phyloP scores from a whole-genome alignment of 1,140 invertebrate genomes.

The Eriosoma lanigerum region DNA sequence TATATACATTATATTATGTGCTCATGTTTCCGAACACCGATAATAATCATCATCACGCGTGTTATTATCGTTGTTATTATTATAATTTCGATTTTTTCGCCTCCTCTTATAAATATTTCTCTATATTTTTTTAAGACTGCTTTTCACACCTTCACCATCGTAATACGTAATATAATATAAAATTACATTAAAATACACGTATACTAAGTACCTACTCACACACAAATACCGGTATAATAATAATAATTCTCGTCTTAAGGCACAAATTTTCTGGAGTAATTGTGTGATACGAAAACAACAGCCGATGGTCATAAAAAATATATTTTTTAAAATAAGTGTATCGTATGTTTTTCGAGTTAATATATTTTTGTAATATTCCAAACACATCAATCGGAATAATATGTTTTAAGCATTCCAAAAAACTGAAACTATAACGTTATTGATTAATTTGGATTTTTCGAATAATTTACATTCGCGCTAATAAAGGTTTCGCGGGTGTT shows the following conservation, averaged over 20 bases:
- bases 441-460: too few relatives aligned
- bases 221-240: background rate
- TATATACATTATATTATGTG: too few relatives aligned
- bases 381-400: too few relatives aligned
- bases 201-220: background rate
- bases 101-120: background rate
- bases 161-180: background rate
- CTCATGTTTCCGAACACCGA: background rate
- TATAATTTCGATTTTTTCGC: background rate
- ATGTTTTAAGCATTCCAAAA: too few relatives aligned
- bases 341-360: too few relatives aligned
- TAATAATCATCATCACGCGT: background rate
- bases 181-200: background rate
- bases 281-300: background rate
- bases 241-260: background rate
- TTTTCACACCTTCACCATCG: conserved; percentile 31
- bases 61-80: background rate
- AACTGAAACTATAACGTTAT: too few relatives aligned
- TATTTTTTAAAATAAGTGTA: too few relatives aligned
- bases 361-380: too few relatives aligned
- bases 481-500: too few relatives aligned
- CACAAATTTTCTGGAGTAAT: conserved; percentile 12
- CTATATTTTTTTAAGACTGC: background rate
- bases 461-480: too few relatives aligned
- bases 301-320: background rate